Percentiles rank a stretch among this genome's conserved stretches.
Conservation (phyloP, 2,797 vertebrate genomes). For the Sciaenops ocellatus region DNA sequence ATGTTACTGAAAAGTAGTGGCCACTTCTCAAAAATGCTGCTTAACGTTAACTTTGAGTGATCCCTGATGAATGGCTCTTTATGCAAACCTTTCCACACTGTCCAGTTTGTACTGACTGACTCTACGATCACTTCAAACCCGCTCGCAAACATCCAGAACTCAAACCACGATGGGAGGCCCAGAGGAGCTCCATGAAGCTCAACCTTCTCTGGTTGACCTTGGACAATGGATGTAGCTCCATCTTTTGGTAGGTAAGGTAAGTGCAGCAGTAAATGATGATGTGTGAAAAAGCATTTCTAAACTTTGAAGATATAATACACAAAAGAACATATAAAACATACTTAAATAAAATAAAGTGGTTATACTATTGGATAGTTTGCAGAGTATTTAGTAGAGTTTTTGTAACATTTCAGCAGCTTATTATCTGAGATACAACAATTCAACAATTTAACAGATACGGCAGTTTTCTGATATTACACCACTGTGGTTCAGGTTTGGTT, state of each 20-base stretch:
- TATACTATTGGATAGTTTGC: no score
- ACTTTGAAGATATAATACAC: neutral
- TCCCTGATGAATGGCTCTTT: conserved; percentile 33
- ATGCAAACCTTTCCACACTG: conserved; percentile 28
- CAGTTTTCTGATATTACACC: no score
- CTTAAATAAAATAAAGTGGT: neutral
- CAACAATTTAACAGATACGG: no score
- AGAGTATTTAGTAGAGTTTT: no score
- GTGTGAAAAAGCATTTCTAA: neutral
- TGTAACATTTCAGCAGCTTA: no score
- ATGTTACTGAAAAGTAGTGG: conserved; percentile 25
- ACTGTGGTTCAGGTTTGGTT: no score
- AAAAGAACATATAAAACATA: neutral
- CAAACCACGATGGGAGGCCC: conserved; percentile 34
- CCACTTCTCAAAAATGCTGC: conserved; percentile 26
- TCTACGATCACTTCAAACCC: conserved; percentile 24
- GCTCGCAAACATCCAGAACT: conserved; percentile 44
- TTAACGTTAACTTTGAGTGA: conserved; percentile 26
- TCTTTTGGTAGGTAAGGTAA: conserved; percentile 73
- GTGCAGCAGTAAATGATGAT: conserved; percentile 11
- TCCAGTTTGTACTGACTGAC: conserved; percentile 18
- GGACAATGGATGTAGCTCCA: conserved; percentile 76
- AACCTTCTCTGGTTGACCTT: conserved; percentile 19
- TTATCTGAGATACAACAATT: no score
- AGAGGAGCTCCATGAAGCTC: conserved; percentile 7